phyloP scores from a whole-genome alignment of 2,888 invertebrate species.

The Apoda limacodes region DNA sequence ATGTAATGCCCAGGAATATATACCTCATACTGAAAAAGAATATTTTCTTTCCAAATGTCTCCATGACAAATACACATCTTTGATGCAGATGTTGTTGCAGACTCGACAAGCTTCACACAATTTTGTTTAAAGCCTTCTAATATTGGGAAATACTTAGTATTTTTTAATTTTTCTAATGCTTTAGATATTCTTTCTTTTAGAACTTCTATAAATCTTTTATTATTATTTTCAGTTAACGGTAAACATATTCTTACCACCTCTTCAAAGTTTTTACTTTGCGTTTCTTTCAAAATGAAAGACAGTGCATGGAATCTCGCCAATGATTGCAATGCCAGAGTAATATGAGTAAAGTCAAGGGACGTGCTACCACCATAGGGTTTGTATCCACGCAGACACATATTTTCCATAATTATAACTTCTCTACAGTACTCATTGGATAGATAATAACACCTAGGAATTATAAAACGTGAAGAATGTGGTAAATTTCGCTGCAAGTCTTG shows the following conservation, averaged over 20 bases:
- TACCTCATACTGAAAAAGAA: constrained; percentile 53
- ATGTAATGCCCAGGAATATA: constrained; percentile 7
- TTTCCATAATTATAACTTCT: constrained; percentile 45
- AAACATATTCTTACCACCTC: constrained; percentile 33
- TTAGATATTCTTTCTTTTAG: constrained; percentile 44
- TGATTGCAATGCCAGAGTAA: constrained; percentile 32
- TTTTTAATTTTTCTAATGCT: constrained; percentile 34
- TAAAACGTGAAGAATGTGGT: constrained; percentile 18
- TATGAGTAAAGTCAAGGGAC: constrained; percentile 44
- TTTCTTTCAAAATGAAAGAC: constrained; percentile 39
- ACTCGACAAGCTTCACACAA: constrained; percentile 30
- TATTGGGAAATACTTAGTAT: constrained; percentile 31
- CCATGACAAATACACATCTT: constrained; percentile 49
- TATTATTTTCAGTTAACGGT: constrained; percentile 35
- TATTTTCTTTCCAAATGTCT: constrained; percentile 61
- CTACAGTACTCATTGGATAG: constrained; percentile 37
- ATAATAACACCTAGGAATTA: constrained; percentile 42
- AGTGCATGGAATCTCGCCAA: constrained; percentile 49
- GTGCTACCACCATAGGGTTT: constrained; percentile 30
- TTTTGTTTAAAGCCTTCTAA: constrained; percentile 31
- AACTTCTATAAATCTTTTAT: constrained; percentile 42
- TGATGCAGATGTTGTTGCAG: constrained; percentile 24
- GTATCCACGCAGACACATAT: constrained; percentile 41
- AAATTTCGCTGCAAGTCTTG: constrained; percentile 26
- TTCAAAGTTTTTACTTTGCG: constrained; percentile 26